Base-by-base conservation (phyloP, 2,888 invertebrate species). In the Ennomos fuscantarius region DNA sequence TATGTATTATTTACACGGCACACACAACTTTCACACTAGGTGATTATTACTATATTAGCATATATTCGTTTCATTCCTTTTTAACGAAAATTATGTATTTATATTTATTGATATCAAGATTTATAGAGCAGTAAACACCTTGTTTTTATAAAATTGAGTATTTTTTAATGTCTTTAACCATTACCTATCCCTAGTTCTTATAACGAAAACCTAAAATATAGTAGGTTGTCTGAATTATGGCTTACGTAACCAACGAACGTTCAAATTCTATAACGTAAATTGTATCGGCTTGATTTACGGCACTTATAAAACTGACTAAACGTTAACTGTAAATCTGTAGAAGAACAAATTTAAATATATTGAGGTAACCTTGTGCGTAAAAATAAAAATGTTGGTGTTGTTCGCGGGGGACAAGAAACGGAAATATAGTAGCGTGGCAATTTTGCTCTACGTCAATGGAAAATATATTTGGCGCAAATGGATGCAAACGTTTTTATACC, bases 331-430 rank as follows among this genome's bases (percentile, higher is more conserved):
- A 61, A 65, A 62, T 56, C 51, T 58, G 57, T 61, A 58, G 49
- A 55, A 56, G 60, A 58, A 62, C 59, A 55, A 58, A 73, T 68
- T 70, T 61, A 69, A 62, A 73, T 70, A 68, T 70, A 69, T 63
- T 54, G 57, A 55, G 46, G 63, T 68, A 77, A 74, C 78, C 80
- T 79, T 78, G 80, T 66, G 67, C 70, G 69, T 73, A 78, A 79
- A 81, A 79, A 79, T 79, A 79, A 74, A 68, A 63, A 46, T 66
- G 66, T 65, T 62, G 35, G 68, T 67, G 68, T 67, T 48, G 71
- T 70, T 71, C 62, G 72, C 69, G 68, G 72, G 68, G 73, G 72
- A 73, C 70, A 72, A 60, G 65, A 69, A 73, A 66, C 71, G 70
- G 71, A 74, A 74, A 70, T 68, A 63, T 73, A 66, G 59, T 62